Evolutionary conservation across 1,140 invertebrate genomes (phyloP), one percentile per base, ranked within the genome.

Genomic region (Lasioglossum baleicum): DNA sequence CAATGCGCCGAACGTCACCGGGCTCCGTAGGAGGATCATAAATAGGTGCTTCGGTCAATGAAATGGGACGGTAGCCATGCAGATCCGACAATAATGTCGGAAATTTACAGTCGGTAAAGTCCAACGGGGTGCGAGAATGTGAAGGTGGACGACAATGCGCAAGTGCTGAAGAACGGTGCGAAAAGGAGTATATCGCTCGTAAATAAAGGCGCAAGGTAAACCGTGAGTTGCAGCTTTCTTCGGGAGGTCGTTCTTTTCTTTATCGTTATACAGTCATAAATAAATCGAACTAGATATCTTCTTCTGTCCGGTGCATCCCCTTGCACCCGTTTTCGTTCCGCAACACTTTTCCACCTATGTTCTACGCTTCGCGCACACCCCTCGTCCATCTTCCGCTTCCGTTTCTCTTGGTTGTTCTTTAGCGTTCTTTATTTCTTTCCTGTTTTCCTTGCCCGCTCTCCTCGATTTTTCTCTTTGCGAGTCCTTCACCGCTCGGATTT

Each of bases 81-180:
- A 35, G 66, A 66, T 76, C 58, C 60, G 60, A 77, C 77, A 83
- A 80, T 81, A 83, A 83, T 42, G 51, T 83, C 51, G 56, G 20
- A 60, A 86, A 70, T 87, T 86, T 86, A 87, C 86, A 86, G 75
- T 86, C 82, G 84, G 79, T 80, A 87, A 87, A 78, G n/a, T 76
- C 75, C 70, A 56, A 44, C 61, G 69, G 48, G 66, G 51, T 40
- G 77, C 31, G 60, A 73, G 70, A 66, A 71, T 60, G 81, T 11
- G 78, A 65, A 61, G 72, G 60, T 22, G 42, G 20, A 63, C 63
- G 69, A 74, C 51, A 70, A 75, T 73, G 68, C 35, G 56, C 35
- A 51, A 69, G n/a, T 72, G 63, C 53, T 53, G 56, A 80, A 61
- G 70, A 81, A 70, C 60, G 51, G 69, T n/a, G 40, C 42, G 53